Percentiles rank a stretch among this genome's conserved stretches.
Conservation (phyloP, 1,140 invertebrate species). For the Zaprionus ghesquierei region DNA sequence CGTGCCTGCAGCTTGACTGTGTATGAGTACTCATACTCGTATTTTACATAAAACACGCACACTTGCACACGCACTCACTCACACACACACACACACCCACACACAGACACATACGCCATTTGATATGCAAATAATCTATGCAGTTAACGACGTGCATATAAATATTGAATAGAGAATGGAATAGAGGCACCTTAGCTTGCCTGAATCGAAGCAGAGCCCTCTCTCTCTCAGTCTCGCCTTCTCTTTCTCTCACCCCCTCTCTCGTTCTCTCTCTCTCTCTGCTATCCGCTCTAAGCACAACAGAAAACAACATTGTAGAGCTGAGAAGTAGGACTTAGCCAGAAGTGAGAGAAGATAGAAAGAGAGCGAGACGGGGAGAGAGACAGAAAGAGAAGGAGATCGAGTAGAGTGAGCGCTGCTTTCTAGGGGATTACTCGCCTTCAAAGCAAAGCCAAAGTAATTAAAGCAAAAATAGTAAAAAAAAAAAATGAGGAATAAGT, state of each 20-base stretch:
- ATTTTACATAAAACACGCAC: conserved; percentile 35
- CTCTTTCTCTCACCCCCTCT: background rate
- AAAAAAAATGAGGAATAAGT: background rate
- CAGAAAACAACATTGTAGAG: background rate
- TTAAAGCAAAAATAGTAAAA: conserved; percentile 14
- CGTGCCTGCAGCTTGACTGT: conserved; percentile 22
- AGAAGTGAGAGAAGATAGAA: background rate
- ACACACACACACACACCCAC: background rate
- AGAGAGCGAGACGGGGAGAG: background rate
- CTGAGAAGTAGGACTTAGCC: background rate
- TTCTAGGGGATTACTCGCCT: conserved; percentile 9
- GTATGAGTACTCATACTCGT: background rate
- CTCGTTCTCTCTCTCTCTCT: background rate
- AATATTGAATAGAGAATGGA: conserved; percentile 54
- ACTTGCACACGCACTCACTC: conserved; percentile 1
- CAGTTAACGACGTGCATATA: conserved; percentile 63
- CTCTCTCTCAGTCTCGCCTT: background rate
- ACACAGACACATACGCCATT: conserved; percentile 33
- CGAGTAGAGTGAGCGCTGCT: background rate
- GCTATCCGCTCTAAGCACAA: background rate
- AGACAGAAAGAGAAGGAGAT: background rate
- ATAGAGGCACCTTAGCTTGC: conserved; percentile 28
- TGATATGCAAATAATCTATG: conserved; percentile 67
- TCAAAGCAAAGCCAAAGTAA: conserved; percentile 20
- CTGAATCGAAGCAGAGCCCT: conserved; percentile 2